These are phyloP conservation scores for Actinia equina DNA, from an alignment of 64 coral and sea anemone species.

Conservation along the genomic window DNA sequence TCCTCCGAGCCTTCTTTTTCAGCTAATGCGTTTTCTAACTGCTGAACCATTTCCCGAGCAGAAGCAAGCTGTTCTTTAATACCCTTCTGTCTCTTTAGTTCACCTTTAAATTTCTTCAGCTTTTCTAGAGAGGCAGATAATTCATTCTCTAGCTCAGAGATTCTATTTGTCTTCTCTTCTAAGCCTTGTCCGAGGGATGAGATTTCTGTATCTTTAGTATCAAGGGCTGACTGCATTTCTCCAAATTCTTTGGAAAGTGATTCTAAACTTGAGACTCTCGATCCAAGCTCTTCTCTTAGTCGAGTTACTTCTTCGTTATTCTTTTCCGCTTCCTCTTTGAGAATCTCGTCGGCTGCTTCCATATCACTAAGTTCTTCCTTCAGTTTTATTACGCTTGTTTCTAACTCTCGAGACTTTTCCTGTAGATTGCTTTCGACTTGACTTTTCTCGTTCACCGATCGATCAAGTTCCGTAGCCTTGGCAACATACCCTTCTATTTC, in stretches of 20 bases:
- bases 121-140: neutral
- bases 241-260: neutral
- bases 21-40: neutral
- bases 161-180: neutral
- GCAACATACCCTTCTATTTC: slow-evolving; percentile 1
- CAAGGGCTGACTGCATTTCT: neutral
- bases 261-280: slow-evolving; percentile 12
- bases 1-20: neutral
- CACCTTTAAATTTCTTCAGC: neutral
- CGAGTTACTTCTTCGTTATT: neutral
- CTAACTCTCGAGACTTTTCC: slow-evolving; percentile 11
- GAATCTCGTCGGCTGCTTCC: neutral
- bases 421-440: neutral
- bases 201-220: slow-evolving; percentile 8
- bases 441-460: neutral
- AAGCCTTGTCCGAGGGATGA: neutral
- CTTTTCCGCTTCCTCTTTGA: neutral
- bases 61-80: slow-evolving; percentile 23
- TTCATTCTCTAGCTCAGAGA: neutral
- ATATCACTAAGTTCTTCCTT: neutral
- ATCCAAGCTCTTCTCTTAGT: neutral
- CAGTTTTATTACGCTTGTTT: neutral
- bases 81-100: slow-evolving; percentile 2
- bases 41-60: slow-evolving; percentile 12
- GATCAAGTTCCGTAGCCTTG: neutral